A percentile compares a stretch with the other conserved stretches of the same genome.
phyloP scores from a whole-genome alignment of 2,113 vertebrate species.

The Plectropomus leopardus region DNA sequence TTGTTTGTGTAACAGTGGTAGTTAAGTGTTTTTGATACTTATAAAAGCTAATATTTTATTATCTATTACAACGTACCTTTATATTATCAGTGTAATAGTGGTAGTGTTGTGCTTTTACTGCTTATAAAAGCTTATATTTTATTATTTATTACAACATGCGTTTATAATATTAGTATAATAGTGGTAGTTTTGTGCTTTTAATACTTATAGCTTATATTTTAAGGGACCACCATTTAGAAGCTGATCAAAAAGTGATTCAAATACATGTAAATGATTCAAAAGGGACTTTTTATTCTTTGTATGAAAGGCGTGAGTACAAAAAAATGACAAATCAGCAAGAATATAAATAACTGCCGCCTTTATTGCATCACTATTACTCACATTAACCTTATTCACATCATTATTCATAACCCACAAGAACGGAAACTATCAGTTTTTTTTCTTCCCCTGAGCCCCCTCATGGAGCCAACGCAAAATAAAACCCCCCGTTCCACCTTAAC shows the following conservation, averaged over 20 bases:
- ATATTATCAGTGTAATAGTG: background rate
- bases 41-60: rapidly evolving
- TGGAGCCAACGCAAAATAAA: background rate
- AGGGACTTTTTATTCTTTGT: background rate
- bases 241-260: background rate
- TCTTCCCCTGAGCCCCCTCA: conserved; percentile 16
- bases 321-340: conserved; percentile 14
- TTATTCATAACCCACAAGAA: conserved; percentile 66
- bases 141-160: too few species aligned
- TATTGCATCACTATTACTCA: conserved; percentile 60
- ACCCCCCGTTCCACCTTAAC: conserved; percentile 82
- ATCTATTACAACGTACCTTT: too few species aligned
- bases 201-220: background rate
- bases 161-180: background rate
- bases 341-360: conserved; percentile 24
- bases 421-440: conserved; percentile 53
- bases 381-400: conserved; percentile 51
- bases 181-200: background rate
- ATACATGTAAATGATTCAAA: rapidly evolving
- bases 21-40: rapidly evolving
- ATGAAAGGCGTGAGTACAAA: background rate
- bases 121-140: background rate
- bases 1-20: background rate
- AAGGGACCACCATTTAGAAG: background rate
- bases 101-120: background rate